A percentile compares a stretch with the other conserved stretches of the same genome.
Evolutionary conservation across 2,888 invertebrate species (phyloP).

Genomic region (Amphimallon solstitiale): DNA sequence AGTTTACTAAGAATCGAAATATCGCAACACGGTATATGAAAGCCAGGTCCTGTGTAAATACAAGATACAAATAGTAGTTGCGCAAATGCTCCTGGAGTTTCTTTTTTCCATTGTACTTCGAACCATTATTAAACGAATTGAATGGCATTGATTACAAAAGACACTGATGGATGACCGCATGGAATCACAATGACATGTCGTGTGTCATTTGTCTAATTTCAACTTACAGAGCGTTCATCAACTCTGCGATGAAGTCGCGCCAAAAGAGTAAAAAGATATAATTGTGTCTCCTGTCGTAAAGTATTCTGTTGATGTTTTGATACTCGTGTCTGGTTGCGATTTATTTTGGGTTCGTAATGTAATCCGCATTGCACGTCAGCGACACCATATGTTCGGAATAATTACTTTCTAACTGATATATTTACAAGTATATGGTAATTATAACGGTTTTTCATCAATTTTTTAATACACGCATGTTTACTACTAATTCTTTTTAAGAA

Average conservation of each 20-base stretch:
- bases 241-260: not conserved
- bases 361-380: not conserved
- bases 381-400: slow-evolving; percentile 3
- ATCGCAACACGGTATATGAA: too few relatives aligned
- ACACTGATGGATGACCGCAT: not conserved
- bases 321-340: not conserved
- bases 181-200: slow-evolving; percentile 8
- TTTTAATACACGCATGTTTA: too few relatives aligned
- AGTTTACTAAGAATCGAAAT: too few relatives aligned
- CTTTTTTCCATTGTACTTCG: too few relatives aligned
- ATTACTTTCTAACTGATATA: too few relatives aligned
- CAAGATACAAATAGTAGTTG: too few relatives aligned
- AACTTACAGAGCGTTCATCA: not conserved
- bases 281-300: not conserved
- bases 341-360: slow-evolving; percentile 8
- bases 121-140: not conserved
- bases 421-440: too few relatives aligned
- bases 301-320: not conserved
- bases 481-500: too few relatives aligned
- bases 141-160: slow-evolving; percentile 6
- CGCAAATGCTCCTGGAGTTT: too few relatives aligned
- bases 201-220: slow-evolving; percentile 16
- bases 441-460: too few relatives aligned
- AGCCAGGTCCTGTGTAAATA: too few relatives aligned
- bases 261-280: not conserved